phyloP scores from a whole-genome alignment of 2,888 invertebrate species.

The Sericinus montela region DNA sequence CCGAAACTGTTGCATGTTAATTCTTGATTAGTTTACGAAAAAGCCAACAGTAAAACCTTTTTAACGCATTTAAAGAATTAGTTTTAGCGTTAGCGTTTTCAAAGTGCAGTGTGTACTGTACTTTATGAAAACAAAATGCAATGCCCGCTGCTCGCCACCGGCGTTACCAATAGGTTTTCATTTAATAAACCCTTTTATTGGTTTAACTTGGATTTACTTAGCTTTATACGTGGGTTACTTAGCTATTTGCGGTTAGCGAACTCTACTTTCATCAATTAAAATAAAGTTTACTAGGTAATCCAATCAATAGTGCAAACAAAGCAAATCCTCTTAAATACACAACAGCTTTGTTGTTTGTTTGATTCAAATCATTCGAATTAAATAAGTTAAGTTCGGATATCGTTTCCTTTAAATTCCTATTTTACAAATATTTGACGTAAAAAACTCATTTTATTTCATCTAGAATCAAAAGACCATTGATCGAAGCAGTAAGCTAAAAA shows the following conservation, averaged over 20 bases:
- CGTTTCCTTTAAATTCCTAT: too few species aligned
- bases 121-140: constrained; percentile 52
- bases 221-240: constrained; percentile 29
- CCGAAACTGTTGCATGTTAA: too few species aligned
- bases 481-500: too few species aligned
- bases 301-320: constrained; percentile 11
- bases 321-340: not conserved
- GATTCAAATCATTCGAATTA: not conserved
- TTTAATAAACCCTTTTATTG: constrained; percentile 75
- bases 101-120: constrained; percentile 32
- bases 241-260: constrained; percentile 32
- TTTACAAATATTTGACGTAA: too few species aligned
- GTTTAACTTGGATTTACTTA: constrained; percentile 69
- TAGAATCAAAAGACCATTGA: too few species aligned
- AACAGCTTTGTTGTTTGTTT: not conserved
- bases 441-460: too few species aligned
- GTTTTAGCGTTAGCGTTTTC: constrained; percentile 12
- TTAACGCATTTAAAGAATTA: too few species aligned
- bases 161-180: constrained; percentile 72
- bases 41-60: too few species aligned
- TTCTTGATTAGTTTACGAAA: too few species aligned
- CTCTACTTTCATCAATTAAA: constrained; percentile 17
- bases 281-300: constrained; percentile 18
- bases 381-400: too few species aligned
- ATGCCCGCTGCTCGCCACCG: constrained; percentile 43